Conservation (phyloP, 2,113 vertebrate species). For the Pantherophis guttatus region DNA sequence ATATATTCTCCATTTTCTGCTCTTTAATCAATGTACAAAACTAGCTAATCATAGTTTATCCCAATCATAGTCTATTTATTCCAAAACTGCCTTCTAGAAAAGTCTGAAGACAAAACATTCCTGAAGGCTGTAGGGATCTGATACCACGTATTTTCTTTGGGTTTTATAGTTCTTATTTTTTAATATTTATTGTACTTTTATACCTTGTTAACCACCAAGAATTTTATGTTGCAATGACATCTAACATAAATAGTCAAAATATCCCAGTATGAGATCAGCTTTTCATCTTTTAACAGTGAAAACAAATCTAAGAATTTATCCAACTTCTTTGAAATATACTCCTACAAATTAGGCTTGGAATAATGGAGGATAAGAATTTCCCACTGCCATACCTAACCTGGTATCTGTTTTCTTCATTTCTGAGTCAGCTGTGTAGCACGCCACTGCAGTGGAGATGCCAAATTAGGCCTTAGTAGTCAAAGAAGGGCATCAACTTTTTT, state of each 20-base stretch:
- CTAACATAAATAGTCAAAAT: background rate
- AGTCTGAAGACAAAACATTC: background rate
- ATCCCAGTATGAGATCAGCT: background rate
- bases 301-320: background rate
- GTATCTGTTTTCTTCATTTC: background rate
- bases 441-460: background rate
- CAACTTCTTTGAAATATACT: background rate
- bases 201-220: background rate
- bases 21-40: background rate
- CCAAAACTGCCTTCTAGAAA: background rate
- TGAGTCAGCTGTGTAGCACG: background rate
- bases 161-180: background rate
- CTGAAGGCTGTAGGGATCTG: background rate
- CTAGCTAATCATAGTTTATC: background rate
- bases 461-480: background rate
- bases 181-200: background rate
- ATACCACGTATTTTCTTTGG: background rate
- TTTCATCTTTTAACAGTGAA: background rate
- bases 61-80: background rate
- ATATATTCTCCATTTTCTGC: background rate
- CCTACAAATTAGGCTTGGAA: background rate
- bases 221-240: background rate
- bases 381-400: background rate
- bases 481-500: background rate
- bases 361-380: background rate